A percentile compares a stretch with the other conserved stretches of the same genome.
Conservation (phyloP, 2,113 vertebrate species). For the Heteronetta atricapilla region DNA sequence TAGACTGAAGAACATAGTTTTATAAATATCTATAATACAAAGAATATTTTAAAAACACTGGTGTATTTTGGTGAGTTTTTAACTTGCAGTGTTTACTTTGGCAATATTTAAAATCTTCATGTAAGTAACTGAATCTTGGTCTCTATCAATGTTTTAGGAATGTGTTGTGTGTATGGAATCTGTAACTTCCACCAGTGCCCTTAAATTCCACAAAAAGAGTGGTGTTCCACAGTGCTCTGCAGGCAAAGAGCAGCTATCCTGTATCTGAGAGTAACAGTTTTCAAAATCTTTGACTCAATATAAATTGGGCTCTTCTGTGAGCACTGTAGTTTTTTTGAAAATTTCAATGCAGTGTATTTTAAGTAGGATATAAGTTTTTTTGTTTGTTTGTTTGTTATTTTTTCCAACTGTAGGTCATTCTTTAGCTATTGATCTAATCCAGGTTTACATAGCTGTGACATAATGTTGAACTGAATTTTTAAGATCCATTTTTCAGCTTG, state of each 20-base stretch:
- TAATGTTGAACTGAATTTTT: background rate
- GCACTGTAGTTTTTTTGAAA: background rate
- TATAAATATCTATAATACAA: background rate
- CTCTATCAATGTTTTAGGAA: slow-evolving; percentile 21
- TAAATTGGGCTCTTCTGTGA: background rate
- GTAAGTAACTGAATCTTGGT: background rate
- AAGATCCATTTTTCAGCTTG: background rate
- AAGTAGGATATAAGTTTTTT: background rate
- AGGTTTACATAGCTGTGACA: background rate
- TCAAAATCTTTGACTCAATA: background rate
- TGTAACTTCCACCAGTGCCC: slow-evolving; percentile 4
- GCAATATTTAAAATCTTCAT: background rate
- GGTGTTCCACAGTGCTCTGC: background rate
- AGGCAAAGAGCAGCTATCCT: background rate
- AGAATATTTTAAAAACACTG: background rate
- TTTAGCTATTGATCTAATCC: background rate
- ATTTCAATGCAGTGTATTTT: background rate
- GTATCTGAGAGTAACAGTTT: background rate
- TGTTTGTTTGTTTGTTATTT: too few species aligned
- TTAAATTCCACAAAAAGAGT: slow-evolving; percentile 1
- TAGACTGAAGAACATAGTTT: background rate
- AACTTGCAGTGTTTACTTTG: background rate
- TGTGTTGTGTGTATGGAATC: background rate
- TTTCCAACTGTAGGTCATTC: background rate
- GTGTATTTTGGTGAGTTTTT: background rate